Evolutionary conservation across 2,113 vertebrate genomes (phyloP), one percentile per base, ranked within the genome.

Genomic region (Ellobius talpinus): DNA sequence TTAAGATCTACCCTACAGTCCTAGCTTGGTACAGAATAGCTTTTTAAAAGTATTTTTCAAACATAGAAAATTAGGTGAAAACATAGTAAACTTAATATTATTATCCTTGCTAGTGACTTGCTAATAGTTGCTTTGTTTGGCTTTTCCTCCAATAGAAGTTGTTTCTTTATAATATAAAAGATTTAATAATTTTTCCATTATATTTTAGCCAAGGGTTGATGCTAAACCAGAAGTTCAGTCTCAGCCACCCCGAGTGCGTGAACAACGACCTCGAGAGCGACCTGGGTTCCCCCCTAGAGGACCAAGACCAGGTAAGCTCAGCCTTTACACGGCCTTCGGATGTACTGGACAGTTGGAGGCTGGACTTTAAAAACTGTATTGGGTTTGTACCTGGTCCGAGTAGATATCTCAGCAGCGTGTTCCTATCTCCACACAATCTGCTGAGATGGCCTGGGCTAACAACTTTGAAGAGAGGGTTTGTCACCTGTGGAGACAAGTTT

Each of bases 181-280:
- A 29, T 63, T 29, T 84, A 63, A 63, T 84, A 0, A 17, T 1
- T 96, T 97, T 97, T 95, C 47, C 94, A 77, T 98, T 93, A 47
- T 97, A 87, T 98, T 98, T 61, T 98, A 99, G 99, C 98, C 99
- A 91, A 99, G 99, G 98, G 98, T 98, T 92, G 99, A 99, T 98
- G 95, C 98, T 95, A 99, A 99, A 97, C 99, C 98, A 3, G 99
- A 99, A 98, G 98, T 98, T 79, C 99, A 99, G 79, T 98, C 99
- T 14, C 98, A 99, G 2, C 98, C 99, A 90, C 98, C 99, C 74
- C 99, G 99, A 19, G 98, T 99, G 33, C 99, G 99, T 98, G 99
- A 99, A 92, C 99, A 99, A 52, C 99, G 99, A 74, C 99, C 99
- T 47, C 98, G 99, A 10, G 99, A 99, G 90, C 98, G 99, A 98